Percentiles rank a stretch among this genome's conserved stretches.
These are phyloP conservation scores for Samia ricini DNA, from an alignment of 1,140 invertebrate genomes.

Conservation along the genomic window DNA sequence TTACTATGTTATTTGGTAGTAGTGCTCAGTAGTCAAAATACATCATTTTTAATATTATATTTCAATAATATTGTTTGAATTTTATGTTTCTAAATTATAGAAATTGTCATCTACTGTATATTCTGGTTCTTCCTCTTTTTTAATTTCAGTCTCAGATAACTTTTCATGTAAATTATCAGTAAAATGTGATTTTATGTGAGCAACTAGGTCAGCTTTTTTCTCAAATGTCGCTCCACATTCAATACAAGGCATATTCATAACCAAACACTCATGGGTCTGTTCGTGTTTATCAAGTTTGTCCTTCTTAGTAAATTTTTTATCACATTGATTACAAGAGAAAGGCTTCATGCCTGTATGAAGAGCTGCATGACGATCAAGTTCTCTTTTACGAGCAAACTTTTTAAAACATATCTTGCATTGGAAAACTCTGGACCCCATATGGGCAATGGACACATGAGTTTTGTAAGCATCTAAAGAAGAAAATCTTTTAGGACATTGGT, in stretches of 20 bases:
- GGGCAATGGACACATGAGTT: constrained; percentile 70
- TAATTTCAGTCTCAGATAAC: constrained; percentile 51
- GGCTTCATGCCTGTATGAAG: constrained; percentile 80
- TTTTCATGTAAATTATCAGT: constrained; percentile 67
- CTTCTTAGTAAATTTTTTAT: constrained; percentile 81
- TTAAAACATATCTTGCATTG: constrained; percentile 81
- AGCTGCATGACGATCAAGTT: constrained; percentile 80
- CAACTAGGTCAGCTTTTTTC: constrained; percentile 76
- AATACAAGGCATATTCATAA: constrained; percentile 76
- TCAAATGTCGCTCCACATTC: constrained; percentile 78
- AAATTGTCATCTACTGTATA: constrained; percentile 59
- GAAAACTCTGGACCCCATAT: constrained; percentile 68
- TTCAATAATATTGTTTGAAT: not conserved
- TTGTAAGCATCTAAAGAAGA: constrained; percentile 69
- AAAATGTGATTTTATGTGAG: constrained; percentile 79
- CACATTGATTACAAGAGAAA: constrained; percentile 80
- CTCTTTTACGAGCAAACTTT: constrained; percentile 81
- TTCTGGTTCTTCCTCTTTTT: constrained; percentile 60
- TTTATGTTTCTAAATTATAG: constrained; percentile 67
- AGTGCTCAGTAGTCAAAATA: not conserved
- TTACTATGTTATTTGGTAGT: not conserved
- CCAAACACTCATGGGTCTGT: constrained; percentile 78
- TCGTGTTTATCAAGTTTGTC: constrained; percentile 83
- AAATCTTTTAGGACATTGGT: constrained; percentile 77
- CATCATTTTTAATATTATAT: not conserved